Percentiles rank a stretch among this genome's conserved stretches.
Conservation (phyloP, 2,797 vertebrate genomes). For the Danionella dracula region DNA sequence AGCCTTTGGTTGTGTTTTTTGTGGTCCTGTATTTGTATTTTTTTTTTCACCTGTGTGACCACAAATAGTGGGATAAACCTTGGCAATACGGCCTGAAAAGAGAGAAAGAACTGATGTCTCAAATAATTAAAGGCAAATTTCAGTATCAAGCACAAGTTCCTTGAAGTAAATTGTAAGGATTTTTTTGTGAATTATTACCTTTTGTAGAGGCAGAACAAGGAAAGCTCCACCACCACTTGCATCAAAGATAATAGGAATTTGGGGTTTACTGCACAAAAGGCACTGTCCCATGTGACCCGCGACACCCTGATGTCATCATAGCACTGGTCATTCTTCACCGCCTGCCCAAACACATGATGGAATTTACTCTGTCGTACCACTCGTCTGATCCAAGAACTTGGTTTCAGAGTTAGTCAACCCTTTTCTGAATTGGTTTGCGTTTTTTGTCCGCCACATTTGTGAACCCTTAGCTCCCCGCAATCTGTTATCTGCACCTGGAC, state of each 20-base stretch:
- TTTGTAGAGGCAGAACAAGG: constrained; percentile 89
- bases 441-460: too few species aligned
- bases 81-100: constrained; percentile 85
- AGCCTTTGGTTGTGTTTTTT: too few species aligned
- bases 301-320: constrained; percentile 98
- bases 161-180: background rate
- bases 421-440: too few species aligned
- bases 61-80: constrained; percentile 93
- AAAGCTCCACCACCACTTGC: constrained; percentile 95
- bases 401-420: too few species aligned
- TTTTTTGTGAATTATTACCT: constrained; percentile 67
- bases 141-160: too few species aligned
- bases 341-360: constrained; percentile 95
- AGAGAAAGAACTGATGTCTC: background rate
- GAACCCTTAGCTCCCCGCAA: too few species aligned
- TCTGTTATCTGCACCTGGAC: too few species aligned
- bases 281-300: constrained; percentile 95
- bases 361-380: constrained; percentile 99
- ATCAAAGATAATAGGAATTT: constrained; percentile 96
- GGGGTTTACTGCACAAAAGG: constrained; percentile 95
- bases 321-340: constrained; percentile 95
- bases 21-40: too few species aligned
- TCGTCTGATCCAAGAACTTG: constrained; percentile 73
- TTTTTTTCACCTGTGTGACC: constrained; percentile 97
- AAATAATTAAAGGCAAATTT: background rate